A percentile compares a stretch with the other conserved stretches of the same genome.
Evolutionary conservation across 2,797 vertebrate species (phyloP).

Genomic region (Otolemur crassicaudatus): DNA sequence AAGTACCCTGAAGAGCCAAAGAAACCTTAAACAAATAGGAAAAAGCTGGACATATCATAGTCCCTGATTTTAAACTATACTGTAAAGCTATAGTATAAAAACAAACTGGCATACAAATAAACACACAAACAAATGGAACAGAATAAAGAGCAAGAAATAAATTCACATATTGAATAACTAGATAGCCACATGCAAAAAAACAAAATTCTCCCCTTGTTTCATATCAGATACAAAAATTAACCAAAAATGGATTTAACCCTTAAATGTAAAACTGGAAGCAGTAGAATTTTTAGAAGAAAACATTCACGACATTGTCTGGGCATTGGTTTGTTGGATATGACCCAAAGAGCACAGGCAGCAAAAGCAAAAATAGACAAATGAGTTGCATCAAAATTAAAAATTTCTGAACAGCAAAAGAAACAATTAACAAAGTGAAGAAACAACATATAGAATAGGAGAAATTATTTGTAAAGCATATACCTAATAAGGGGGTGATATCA

Average conservation of each 20-base stretch:
- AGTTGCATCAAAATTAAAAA: background rate
- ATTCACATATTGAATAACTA: background rate
- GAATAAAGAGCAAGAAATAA: background rate
- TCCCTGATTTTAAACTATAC: background rate
- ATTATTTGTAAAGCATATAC: background rate
- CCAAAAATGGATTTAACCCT: too few relatives aligned
- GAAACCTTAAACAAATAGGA: background rate
- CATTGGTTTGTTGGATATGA: background rate
- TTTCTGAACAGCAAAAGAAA: background rate
- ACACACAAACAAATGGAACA: background rate
- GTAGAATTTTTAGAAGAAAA: background rate
- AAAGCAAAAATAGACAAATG: background rate
- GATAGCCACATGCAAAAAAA: too few relatives aligned
- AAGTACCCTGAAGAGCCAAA: background rate
- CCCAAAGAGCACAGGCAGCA: background rate
- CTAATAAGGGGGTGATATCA: background rate
- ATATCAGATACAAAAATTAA: too few relatives aligned
- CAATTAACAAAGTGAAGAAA: background rate
- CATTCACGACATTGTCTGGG: background rate
- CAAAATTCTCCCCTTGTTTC: too few relatives aligned
- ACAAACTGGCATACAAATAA: background rate
- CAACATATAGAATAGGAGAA: background rate
- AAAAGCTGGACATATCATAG: background rate
- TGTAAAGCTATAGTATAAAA: background rate
- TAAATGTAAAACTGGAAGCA: background rate